Evolutionary conservation across 1,140 invertebrate species (phyloP).

Genomic region (Drosophila paulistorum): DNA sequence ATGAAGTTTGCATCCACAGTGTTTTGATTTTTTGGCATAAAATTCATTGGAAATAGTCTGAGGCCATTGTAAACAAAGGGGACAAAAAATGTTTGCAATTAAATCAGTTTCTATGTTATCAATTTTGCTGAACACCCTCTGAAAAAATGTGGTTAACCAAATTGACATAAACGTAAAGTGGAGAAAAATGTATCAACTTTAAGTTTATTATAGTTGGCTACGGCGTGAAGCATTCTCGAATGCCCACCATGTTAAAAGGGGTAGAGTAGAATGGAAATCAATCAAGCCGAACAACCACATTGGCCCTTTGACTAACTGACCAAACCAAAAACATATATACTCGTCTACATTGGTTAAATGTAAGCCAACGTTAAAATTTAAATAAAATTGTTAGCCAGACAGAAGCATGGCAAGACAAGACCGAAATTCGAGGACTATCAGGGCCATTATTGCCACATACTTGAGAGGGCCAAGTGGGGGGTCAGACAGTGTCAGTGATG

Average conservation of each 20-base stretch:
- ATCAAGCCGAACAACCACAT: conserved; percentile 26
- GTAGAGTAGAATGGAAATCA: conserved; percentile 31
- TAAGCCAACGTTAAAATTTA: conserved; percentile 30
- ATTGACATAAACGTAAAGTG: too few relatives aligned
- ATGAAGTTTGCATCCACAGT: background rate
- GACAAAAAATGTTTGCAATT: background rate
- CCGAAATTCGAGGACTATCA: conserved; percentile 1
- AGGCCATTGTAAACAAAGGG: background rate
- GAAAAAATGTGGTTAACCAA: background rate
- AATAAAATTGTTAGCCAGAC: conserved; percentile 39
- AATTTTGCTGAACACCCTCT: background rate
- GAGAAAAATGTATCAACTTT: too few relatives aligned
- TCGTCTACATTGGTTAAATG: conserved; percentile 1
- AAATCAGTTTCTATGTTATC: conserved; percentile 3
- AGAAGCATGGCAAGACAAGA: conserved; percentile 2
- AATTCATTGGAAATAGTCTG: conserved; percentile 39
- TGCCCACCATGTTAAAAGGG: background rate
- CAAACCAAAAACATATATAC: conserved; percentile 6
- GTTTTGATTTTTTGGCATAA: conserved; percentile 12
- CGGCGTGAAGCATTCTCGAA: background rate
- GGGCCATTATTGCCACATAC: conserved; percentile 55
- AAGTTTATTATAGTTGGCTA: background rate
- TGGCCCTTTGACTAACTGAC: background rate
- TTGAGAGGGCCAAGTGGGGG: conserved; percentile 17
- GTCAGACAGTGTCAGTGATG: conserved; percentile 20